Percentiles rank a stretch among this genome's conserved stretches.
These are phyloP conservation scores for Dysidea cf. avara DNA, from an alignment of 37 sponge, comb jelly and placozoan genomes.

Conservation along the genomic window DNA sequence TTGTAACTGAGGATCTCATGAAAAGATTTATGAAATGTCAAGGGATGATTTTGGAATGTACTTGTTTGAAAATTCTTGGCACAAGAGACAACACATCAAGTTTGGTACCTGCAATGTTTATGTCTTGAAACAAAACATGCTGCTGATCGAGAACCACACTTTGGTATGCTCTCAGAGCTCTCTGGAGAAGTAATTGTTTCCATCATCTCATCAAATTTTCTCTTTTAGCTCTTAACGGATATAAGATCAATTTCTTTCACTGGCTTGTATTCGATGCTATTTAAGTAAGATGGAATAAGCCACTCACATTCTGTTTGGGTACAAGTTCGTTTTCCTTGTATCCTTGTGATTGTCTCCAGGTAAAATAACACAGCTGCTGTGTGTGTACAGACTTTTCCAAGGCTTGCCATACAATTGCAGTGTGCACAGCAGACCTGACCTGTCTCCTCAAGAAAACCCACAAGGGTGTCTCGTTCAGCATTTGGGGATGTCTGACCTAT, in stretches of 20 bases:
- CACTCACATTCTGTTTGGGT: conserved; percentile 22
- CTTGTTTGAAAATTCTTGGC: neutral
- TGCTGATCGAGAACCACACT: neutral
- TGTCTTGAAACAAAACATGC: neutral
- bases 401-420: conserved; percentile 48
- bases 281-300: conserved; percentile 12
- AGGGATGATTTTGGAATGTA: conserved; percentile 10
- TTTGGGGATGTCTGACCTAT: too few relatives aligned
- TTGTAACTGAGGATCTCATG: neutral
- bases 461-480: conserved; percentile 10
- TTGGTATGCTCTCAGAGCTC: too few relatives aligned
- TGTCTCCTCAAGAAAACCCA: conserved; percentile 10
- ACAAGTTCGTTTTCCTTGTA: conserved; percentile 6
- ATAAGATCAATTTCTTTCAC: conserved; percentile 19
- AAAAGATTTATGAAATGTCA: neutral
- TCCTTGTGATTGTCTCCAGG: neutral
- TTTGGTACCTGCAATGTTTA: conserved; percentile 2
- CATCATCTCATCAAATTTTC: conserved; percentile 9
- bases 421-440: conserved; percentile 43
- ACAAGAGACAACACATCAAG: conserved; percentile 33
- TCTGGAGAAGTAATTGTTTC: too few relatives aligned
- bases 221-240: conserved; percentile 15
- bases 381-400: conserved; percentile 54
- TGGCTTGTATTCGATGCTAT: conserved; percentile 6
- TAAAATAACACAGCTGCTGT: conserved; percentile 27